phyloP scores from a whole-genome alignment of 2,113 vertebrate species.

The Planiliza haematocheilus region DNA sequence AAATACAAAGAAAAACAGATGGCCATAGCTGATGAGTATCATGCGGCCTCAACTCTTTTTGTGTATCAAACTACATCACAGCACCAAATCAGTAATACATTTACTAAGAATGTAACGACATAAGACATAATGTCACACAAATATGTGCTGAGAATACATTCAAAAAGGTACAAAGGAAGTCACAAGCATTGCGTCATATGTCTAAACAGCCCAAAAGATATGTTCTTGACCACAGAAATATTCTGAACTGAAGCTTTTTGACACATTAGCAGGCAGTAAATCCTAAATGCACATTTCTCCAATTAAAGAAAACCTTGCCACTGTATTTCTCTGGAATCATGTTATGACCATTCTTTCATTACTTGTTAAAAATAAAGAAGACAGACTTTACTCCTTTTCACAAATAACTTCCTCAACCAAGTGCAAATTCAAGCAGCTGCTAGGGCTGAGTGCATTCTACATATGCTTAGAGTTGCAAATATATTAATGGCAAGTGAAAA shows the following conservation, averaged over 20 bases:
- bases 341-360: no score
- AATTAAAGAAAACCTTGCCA: not conserved
- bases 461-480: not conserved
- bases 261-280: no score
- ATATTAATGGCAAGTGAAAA: no score
- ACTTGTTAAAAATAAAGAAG: not conserved
- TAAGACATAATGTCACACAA: no score
- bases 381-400: not conserved
- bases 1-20: conserved; percentile 46
- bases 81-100: not conserved
- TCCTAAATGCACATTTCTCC: no score
- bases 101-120: not conserved
- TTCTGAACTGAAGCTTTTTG: no score
- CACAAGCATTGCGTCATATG: not conserved
- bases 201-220: not conserved
- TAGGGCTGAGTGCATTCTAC: conserved; percentile 47
- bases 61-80: not conserved
- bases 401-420: no score
- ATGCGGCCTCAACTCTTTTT: not conserved
- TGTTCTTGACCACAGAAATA: not conserved
- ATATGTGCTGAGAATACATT: not conserved
- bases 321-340: no score
- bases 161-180: not conserved
- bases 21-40: not conserved
- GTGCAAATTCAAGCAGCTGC: conserved; percentile 45